Base-by-base conservation (phyloP, 1,140 invertebrate genomes). In the Neotoxoptera formosana region DNA sequence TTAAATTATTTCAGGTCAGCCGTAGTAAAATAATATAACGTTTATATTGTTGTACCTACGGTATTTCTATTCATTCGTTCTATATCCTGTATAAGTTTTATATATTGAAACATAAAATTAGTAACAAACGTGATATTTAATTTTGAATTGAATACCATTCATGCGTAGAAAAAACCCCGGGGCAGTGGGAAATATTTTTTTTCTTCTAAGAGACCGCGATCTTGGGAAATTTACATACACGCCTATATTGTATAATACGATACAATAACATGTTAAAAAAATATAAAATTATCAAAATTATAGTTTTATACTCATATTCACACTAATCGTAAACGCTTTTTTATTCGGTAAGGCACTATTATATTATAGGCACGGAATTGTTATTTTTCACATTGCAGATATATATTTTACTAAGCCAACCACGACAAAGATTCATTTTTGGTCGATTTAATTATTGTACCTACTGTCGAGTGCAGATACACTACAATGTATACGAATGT, bases 91-190 rank as follows among this genome's bases (percentile, higher is more conserved):
- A 90, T 90, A 90, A 2, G 45, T 56, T 60, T 90, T 41, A 41
- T 2, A 45, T 90, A 90, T 56, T 45, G n/a, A 41, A 90, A 67
- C 89, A 30, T 90, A 90, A 90, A 90, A 90, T 90, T 90, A 90
- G 89, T 67, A 67, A 45, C 89, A 60, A 90, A 90, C 89, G 89
- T 90, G 89, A 90, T 90, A 67, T 90, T 90, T 67, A 90, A 67
- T 90, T 90, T 60, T 60, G 53, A 90, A 90, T 67, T 67, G 89
- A 67, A 90, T 67, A n/a, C 25, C 88, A 90, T 90, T 90, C 89
- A 67, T 67, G 89, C 89, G 89, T 90, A 17, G 56, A 90, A 90
- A 60, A 45, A 67, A 45, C 36, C 89, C 53, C 36, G 89, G 17
- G 89, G 89, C 87, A 89, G 53, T 34, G 34, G 56, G 56, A 90